Base-by-base conservation (phyloP, 2,888 invertebrate genomes). In the Himalopsyche anomala region DNA sequence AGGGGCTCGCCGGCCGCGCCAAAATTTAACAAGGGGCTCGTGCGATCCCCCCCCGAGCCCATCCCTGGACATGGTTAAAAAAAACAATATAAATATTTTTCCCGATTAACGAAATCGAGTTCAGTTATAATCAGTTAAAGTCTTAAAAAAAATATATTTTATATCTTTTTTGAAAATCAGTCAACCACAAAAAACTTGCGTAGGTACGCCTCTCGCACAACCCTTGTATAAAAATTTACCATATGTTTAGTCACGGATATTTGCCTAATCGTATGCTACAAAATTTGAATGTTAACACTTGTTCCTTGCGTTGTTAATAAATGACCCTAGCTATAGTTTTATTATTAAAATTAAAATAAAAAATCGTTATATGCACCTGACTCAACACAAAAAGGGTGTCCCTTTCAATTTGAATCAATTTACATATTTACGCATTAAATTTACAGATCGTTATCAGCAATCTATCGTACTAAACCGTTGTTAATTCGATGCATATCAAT, bases 221-320 rank as follows among this genome's bases (percentile, higher is more conserved):
- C 74, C 74, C 74, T 36, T 74, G 74, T 74, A 36, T 5, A 74
- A 80, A 80, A 80, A 45, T 42, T 80, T 45, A 79, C 85, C 88
- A 87, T 87, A 87, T 87, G 87, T 82, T 87, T 85, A 83, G 88
- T 84, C 85, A 88, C 86, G 88, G 88, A 85, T 62, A 85, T 88
- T 38, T 82, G 45, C n/a, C 80, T 86, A 85, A 87, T 84, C 83
- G 45, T 83, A 86, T 83, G 87, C 84, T 80, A 56, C 83, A 84
- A 74, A 87, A 82, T 88, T 85, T 83, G 82, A 86, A 86, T 86
- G 87, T 87, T 88, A 85, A 87, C 88, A 88, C 88, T 87, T 87
- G 87, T 87, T 79, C 81, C 45, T 79, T 36, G 55, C 83, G 62
- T 45, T 83, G 38, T 28, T 86, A 84, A 86, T 84, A 82, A 86